These are phyloP conservation scores for Sarcophaga rosellei DNA, from an alignment of 2,888 invertebrate species.

Conservation along the genomic window DNA sequence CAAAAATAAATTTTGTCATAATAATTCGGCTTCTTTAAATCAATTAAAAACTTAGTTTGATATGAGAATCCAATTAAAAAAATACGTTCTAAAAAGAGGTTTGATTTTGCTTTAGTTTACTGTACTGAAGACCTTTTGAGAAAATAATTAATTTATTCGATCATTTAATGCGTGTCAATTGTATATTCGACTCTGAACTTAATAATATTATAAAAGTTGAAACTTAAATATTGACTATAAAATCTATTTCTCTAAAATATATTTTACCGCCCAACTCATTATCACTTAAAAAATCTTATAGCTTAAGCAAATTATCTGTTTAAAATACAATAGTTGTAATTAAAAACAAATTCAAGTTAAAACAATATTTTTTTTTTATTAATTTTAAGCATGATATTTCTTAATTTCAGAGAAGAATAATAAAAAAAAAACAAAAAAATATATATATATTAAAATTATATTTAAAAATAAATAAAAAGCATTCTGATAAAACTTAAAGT, in stretches of 20 bases:
- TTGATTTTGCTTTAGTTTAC: neutral
- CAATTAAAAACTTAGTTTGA: neutral
- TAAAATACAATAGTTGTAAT: constrained; percentile 40
- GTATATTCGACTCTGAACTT: too few relatives aligned
- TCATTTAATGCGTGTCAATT: too few relatives aligned
- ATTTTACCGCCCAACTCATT: constrained; percentile 9
- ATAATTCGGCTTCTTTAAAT: neutral
- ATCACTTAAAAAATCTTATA: constrained; percentile 33
- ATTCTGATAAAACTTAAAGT: constrained; percentile 43
- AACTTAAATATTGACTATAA: constrained; percentile 46
- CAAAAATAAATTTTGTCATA: neutral
- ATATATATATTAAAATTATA: constrained; percentile 31
- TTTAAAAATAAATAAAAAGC: constrained; percentile 55
- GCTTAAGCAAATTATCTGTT: constrained; percentile 44
- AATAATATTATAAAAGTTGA: neutral
- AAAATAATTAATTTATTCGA: neutral
- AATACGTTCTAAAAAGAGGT: neutral
- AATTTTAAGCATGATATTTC: constrained; percentile 60
- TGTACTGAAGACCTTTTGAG: neutral
- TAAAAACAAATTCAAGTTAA: constrained; percentile 20
- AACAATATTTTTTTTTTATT: constrained; percentile 4
- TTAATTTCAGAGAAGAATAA: constrained; percentile 59
- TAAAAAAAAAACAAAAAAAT: constrained; percentile 6
- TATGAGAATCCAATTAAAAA: neutral
- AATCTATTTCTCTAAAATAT: constrained; percentile 1